Evolutionary conservation across 2,797 vertebrate species (phyloP).

Genomic region (Lithobates sylvaticus): DNA sequence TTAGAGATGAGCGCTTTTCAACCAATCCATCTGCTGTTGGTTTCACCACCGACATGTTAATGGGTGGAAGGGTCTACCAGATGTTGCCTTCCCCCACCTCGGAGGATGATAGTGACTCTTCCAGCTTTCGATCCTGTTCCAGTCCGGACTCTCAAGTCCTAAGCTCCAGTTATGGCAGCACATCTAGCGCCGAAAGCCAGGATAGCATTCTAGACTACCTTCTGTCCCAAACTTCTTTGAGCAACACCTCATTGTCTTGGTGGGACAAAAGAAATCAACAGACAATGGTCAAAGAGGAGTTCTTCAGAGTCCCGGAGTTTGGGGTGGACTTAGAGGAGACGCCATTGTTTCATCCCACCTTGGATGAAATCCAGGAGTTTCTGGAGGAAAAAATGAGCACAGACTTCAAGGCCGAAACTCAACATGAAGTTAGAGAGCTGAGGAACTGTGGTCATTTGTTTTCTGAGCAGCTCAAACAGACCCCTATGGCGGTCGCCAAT

Average conservation of each 20-base stretch:
- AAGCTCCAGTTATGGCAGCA: conserved; percentile 88
- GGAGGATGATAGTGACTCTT: conserved; percentile 91
- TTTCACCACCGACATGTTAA: conserved; percentile 84
- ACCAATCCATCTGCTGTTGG: conserved; percentile 72
- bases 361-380: conserved; percentile 99
- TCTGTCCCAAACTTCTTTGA: conserved; percentile 87
- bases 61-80: conserved; percentile 83
- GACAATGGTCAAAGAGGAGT: conserved; percentile 82
- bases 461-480: conserved; percentile 78
- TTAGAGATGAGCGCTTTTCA: conserved; percentile 91
- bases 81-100: conserved; percentile 89
- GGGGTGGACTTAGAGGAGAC: conserved; percentile 83
- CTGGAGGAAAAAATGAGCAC: conserved; percentile 95
- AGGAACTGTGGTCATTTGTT: conserved; percentile 73
- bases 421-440: conserved; percentile 72
- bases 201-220: conserved; percentile 92
- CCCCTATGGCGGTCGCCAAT: conserved; percentile 74
- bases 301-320: conserved; percentile 85
- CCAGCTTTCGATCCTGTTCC: conserved; percentile 91
- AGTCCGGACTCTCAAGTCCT: conserved; percentile 89
- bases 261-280: conserved; percentile 82
- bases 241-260: conserved; percentile 76
- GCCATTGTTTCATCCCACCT: conserved; percentile 92
- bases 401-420: conserved; percentile 83
- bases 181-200: conserved; percentile 83